Conservation (phyloP, 1,140 invertebrate species). For the Leptinotarsa undecemlineata region DNA sequence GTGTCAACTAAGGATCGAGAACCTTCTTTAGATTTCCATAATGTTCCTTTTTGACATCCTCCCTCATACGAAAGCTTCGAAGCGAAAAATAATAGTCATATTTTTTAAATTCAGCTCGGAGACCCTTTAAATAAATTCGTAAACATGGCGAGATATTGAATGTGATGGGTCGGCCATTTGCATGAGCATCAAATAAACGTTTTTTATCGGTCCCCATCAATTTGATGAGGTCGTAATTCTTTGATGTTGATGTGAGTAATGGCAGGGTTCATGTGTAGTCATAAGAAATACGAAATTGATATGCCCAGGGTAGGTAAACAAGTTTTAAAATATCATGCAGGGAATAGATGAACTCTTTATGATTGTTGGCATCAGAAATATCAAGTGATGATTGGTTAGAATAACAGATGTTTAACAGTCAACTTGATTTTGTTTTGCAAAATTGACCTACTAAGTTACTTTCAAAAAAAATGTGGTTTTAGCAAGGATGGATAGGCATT, state of each 20-base stretch:
- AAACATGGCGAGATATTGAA: not conserved
- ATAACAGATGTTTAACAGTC: too few species aligned
- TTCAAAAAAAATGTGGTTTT: too few species aligned
- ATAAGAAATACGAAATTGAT: too few species aligned
- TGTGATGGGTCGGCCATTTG: not conserved
- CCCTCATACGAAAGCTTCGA: not conserved
- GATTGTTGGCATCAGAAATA: too few species aligned
- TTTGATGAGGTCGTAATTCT: not conserved
- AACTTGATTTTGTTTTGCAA: too few species aligned
- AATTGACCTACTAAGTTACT: too few species aligned
- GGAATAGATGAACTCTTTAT: too few species aligned
- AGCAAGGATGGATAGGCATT: too few species aligned
- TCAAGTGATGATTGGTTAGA: too few species aligned
- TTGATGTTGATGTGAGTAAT: not conserved
- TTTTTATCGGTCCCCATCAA: not conserved
- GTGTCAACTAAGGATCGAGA: not conserved
- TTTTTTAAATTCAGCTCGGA: not conserved
- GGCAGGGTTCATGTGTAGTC: too few species aligned
- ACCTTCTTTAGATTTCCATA: not conserved
- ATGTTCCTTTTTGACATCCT: not conserved
- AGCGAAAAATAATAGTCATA: constrained; percentile 3
- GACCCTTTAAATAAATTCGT: constrained; percentile 3
- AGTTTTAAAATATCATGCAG: too few species aligned
- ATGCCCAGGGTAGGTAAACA: too few species aligned
- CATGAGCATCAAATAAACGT: not conserved